Base-by-base conservation (phyloP, 1,140 invertebrate genomes). In the Drosophila gunungcola region DNA sequence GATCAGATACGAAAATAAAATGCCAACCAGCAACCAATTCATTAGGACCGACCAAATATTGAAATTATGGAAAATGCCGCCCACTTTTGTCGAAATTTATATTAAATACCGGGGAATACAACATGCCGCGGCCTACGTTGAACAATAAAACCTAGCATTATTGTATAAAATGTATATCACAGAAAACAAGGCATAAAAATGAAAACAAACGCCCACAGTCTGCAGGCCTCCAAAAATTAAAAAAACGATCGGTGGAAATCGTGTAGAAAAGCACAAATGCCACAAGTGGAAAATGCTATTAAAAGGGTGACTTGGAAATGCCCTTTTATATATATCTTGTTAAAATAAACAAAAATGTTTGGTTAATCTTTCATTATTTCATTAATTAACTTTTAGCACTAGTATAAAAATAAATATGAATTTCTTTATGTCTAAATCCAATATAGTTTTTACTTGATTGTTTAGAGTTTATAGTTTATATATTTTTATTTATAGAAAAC, bases 161-260 rank as follows among this genome's bases (percentile, higher is more conserved):
- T 75, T 76, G 77, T 69, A 77, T 77, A 77, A 77, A 76, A 55
- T 51, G 42, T 54, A 53, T 61, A 21, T 49, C 41, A 38, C 21
- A 38, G 54, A 57, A 51, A 75, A 75, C 49, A 74, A 64, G 70
- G 13, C 49, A 74, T 69, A 52, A 36, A 77, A 69, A 61, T 70
- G 43, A 77, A 77, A 78, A 60, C 73, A 76, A 43, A 61, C 74
- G 74, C 73, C 73, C 73, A 77, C 74, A 60, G 65, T 12, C 10
- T 1, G 13, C 29, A 21, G 64, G 65, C 62, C 54, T 6, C 5
- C 10, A 4, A 51, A 60, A 27, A 21, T 21, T 21, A 41, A 10
- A 10, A 27, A 53, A 36, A 41, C 39, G 27, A 49, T 34, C 9
- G 12, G 13, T n/a, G 52, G 62, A 76, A 76, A 77, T 68, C 62